These are phyloP conservation scores for Erpetoichthys calabaricus DNA, from an alignment of 2,797 vertebrate genomes.

Conservation along the genomic window DNA sequence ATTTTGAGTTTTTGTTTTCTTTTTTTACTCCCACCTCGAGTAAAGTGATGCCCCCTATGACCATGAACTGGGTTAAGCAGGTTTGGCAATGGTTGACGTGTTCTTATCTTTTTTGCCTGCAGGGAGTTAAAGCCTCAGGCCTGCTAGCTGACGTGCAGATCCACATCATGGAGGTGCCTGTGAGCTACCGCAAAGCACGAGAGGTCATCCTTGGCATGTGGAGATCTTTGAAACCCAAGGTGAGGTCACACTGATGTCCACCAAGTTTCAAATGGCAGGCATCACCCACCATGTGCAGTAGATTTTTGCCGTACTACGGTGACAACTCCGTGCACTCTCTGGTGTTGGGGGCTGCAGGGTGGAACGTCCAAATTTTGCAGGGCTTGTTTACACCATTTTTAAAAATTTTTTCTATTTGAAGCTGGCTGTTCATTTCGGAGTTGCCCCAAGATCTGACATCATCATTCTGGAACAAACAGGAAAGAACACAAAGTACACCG, in stretches of 20 bases:
- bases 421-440: constrained; percentile 60
- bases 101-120: neutral
- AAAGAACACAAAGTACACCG: constrained; percentile 61
- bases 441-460: constrained; percentile 41
- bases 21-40: too few species aligned
- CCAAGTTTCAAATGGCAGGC: neutral
- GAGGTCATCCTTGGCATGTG: constrained; percentile 51
- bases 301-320: neutral
- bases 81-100: too few species aligned
- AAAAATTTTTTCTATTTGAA: constrained; percentile 18
- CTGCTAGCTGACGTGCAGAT: constrained; percentile 39
- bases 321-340: neutral
- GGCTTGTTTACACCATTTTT: neutral
- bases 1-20: too few species aligned
- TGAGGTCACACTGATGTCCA: constrained; percentile 19
- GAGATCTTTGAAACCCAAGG: constrained; percentile 55
- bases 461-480: constrained; percentile 64
- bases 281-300: neutral
- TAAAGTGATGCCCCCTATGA: too few species aligned
- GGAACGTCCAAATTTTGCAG: neutral
- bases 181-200: constrained; percentile 54
- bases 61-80: too few species aligned
- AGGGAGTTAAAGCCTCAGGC: constrained; percentile 54
- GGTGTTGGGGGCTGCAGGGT: neutral
- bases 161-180: constrained; percentile 49